phyloP scores from a whole-genome alignment of 30 jellyfish, hydroid and myxozoan species.

The Cassiopea xamachana region DNA sequence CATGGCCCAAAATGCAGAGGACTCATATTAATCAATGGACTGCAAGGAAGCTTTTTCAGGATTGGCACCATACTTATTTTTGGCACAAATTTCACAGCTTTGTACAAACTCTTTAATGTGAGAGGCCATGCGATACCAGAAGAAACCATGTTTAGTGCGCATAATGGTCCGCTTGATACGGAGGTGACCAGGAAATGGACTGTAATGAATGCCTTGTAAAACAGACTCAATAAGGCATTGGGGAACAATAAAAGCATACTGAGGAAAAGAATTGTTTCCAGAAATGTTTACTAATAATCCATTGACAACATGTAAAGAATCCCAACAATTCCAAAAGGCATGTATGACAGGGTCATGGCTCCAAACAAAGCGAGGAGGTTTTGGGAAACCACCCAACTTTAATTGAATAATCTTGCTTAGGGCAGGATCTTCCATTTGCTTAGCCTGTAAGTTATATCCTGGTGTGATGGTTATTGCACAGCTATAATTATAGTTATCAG shows the following conservation, averaged over 20 bases:
- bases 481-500: background rate
- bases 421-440: conserved; percentile 38
- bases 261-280: background rate
- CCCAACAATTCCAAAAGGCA: conserved; percentile 57
- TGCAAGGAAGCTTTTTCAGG: conserved; percentile 27
- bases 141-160: background rate
- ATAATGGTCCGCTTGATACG: background rate
- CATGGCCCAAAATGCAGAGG: conserved; percentile 48
- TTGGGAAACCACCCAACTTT: conserved; percentile 31
- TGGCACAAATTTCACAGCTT: conserved; percentile 24
- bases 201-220: conserved; percentile 20
- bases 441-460: background rate
- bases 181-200: conserved; percentile 39
- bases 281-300: conserved; percentile 30
- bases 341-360: conserved; percentile 27
- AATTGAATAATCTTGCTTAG: conserved; percentile 23
- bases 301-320: conserved; percentile 17
- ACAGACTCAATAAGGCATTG: background rate
- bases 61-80: background rate
- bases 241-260: conserved; percentile 30
- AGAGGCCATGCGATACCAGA: conserved; percentile 10
- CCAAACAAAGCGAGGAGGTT: conserved; percentile 55
- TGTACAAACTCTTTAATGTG: conserved; percentile 9
- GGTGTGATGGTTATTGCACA: conserved; percentile 38
- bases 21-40: conserved; percentile 14